Conservation (phyloP, 2,113 vertebrate species). For the Malurus elegans region DNA sequence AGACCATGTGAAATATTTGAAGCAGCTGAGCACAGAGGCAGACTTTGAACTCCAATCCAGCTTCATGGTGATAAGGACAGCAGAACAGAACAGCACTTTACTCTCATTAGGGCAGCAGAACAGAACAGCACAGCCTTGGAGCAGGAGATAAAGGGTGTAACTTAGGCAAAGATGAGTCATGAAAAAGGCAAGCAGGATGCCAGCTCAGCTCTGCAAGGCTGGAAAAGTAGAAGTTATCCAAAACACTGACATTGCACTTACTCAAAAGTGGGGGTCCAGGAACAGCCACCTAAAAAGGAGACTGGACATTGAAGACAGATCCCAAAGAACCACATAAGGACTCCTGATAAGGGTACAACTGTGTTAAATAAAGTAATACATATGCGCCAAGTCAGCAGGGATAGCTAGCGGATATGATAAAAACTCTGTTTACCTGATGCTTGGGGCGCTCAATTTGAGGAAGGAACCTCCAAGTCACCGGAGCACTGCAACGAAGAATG, state of each 20-base stretch:
- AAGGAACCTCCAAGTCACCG: background rate
- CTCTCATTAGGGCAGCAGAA: background rate
- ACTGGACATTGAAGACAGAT: background rate
- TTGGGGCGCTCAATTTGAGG: rapidly evolving
- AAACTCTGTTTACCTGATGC: background rate
- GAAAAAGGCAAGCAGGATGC: background rate
- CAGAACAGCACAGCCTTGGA: background rate
- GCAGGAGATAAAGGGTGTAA: background rate
- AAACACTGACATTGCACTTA: background rate
- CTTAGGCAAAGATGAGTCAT: background rate
- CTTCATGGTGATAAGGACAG: background rate
- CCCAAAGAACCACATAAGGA: background rate
- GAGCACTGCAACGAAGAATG: background rate
- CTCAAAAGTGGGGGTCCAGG: background rate
- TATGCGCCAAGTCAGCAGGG: background rate
- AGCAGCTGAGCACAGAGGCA: background rate
- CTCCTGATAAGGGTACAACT: background rate
- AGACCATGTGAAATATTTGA: background rate
- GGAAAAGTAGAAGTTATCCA: background rate
- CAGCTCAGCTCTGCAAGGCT: background rate
- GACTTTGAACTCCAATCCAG: background rate
- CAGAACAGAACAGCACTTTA: background rate
- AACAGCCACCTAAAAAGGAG: background rate
- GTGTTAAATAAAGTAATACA: background rate
- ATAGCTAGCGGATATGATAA: background rate